A percentile compares a stretch with the other conserved stretches of the same genome.
phyloP scores from a whole-genome alignment of 2,113 vertebrate species.

The Atlantisia rogersi region DNA sequence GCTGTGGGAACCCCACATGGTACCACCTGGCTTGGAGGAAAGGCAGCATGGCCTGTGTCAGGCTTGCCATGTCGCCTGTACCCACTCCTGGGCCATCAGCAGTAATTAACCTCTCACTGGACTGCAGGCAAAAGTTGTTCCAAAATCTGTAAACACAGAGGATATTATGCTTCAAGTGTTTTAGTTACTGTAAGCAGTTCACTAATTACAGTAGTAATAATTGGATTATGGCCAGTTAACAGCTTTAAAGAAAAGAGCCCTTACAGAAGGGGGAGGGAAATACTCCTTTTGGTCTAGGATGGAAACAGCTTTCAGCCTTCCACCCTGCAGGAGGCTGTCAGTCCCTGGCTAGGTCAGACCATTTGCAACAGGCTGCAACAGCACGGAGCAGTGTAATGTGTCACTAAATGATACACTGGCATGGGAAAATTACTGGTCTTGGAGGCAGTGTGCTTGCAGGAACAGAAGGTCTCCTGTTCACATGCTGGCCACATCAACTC shows the following conservation, averaged over 20 bases:
- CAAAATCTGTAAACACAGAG: neutral
- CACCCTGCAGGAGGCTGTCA: neutral
- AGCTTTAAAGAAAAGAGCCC: slow-evolving; percentile 39
- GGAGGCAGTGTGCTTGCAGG: neutral
- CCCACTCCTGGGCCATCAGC: neutral
- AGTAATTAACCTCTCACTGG: neutral
- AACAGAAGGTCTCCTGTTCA: neutral
- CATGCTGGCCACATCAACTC: fast-evolving
- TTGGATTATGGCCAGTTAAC: slow-evolving; percentile 51
- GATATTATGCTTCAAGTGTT: neutral
- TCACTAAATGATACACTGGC: neutral
- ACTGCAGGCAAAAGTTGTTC: neutral
- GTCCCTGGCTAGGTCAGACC: neutral
- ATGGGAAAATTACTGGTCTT: neutral
- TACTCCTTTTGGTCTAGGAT: neutral
- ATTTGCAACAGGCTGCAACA: neutral
- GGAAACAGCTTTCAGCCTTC: neutral
- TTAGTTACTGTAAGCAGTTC: slow-evolving; percentile 46
- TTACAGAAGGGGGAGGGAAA: neutral
- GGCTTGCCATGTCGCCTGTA: neutral
- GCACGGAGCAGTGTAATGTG: neutral
- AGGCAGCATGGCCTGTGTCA: neutral
- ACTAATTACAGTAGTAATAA: slow-evolving; percentile 59
- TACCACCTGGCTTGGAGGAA: fast-evolving
- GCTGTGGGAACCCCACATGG: neutral